Conservation (phyloP, 2,888 invertebrate species). For the Eurois occulta region DNA sequence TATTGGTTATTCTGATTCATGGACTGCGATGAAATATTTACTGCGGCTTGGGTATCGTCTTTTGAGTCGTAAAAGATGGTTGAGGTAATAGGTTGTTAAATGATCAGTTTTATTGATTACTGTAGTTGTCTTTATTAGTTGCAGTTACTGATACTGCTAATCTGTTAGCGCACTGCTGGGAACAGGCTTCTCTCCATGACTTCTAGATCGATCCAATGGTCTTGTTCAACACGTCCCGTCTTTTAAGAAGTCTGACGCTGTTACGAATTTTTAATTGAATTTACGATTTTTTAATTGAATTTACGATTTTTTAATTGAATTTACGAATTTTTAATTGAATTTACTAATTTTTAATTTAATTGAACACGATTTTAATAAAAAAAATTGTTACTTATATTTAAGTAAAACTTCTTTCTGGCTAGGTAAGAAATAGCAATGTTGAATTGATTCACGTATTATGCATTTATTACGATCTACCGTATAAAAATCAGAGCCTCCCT, state of each 20-base stretch:
- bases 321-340: too few relatives aligned
- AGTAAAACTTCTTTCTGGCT: background rate
- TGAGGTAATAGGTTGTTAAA: background rate
- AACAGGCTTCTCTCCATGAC: background rate
- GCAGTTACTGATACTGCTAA: background rate
- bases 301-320: too few relatives aligned
- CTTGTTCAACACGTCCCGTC: too few relatives aligned
- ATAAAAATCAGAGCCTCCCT: background rate
- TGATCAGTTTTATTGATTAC: background rate
- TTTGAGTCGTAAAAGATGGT: background rate
- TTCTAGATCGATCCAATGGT: background rate
- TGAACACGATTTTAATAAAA: background rate
- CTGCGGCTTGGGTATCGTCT: background rate
- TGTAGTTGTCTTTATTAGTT: background rate
- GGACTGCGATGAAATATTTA: slow-evolving; percentile 23
- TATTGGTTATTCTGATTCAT: slow-evolving; percentile 39
- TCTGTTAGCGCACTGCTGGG: too few relatives aligned
- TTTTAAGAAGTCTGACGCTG: background rate
- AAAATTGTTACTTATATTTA: background rate
- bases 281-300: too few relatives aligned
- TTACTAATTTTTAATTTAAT: too few relatives aligned
- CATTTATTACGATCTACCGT: background rate
- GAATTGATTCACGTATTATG: background rate
- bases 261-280: background rate
- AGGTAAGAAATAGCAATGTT: background rate